phyloP scores from a whole-genome alignment of 2,888 invertebrate genomes.

The Chrysolina haemoptera region DNA sequence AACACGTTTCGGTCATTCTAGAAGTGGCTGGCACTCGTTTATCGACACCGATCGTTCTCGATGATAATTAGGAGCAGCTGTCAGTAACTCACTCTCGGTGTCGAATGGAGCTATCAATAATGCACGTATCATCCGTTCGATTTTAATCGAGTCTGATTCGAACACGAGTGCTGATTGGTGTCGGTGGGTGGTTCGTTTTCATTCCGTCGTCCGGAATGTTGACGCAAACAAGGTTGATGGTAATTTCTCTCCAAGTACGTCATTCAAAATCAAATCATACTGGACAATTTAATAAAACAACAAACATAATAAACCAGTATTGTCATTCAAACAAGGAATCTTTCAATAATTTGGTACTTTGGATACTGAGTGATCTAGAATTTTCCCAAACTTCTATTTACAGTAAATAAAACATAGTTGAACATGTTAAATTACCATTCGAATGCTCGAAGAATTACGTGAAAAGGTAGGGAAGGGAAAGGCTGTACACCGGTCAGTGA shows the following conservation, averaged over 20 bases:
- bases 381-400: background rate
- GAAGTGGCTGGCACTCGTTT: slow-evolving; percentile 46
- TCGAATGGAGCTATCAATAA: slow-evolving; percentile 38
- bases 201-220: background rate
- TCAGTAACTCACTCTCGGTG: slow-evolving; percentile 39
- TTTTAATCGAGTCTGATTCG: slow-evolving; percentile 14
- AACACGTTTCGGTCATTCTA: slow-evolving; percentile 46
- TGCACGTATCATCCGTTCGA: slow-evolving; percentile 10
- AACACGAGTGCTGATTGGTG: slow-evolving; percentile 10
- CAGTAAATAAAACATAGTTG: no score
- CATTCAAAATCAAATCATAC: no score
- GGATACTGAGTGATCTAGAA: no score
- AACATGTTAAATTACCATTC: no score
- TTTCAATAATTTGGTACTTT: no score
- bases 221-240: background rate
- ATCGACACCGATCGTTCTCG: slow-evolving; percentile 29
- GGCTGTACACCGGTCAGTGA: no score
- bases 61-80: slow-evolving; percentile 39
- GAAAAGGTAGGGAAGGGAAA: no score
- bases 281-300: no score
- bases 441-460: no score
- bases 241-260: no score
- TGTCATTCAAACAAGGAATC: no score
- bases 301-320: no score
- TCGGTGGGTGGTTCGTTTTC: slow-evolving; percentile 1